A percentile compares a stretch with the other conserved stretches of the same genome.
Evolutionary conservation across 2,797 vertebrate species (phyloP).

Genomic region (Sibirionetta formosa): DNA sequence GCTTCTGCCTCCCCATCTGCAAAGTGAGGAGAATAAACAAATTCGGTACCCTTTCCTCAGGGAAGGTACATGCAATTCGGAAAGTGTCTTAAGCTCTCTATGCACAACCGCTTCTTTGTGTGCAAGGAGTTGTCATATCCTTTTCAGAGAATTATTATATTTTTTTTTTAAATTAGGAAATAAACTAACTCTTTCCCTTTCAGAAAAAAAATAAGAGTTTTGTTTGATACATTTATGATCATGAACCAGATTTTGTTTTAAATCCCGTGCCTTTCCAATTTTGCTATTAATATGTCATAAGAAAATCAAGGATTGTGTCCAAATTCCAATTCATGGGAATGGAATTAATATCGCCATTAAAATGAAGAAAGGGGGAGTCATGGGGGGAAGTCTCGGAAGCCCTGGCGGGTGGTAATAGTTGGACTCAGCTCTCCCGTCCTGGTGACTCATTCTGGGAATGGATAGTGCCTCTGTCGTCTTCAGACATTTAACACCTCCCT

Average conservation of each 20-base stretch:
- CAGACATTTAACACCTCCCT: slow-evolving; percentile 61
- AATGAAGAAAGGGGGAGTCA: slow-evolving; percentile 27
- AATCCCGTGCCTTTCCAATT: slow-evolving; percentile 23
- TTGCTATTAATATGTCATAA: slow-evolving; percentile 65
- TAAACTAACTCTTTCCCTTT: background rate
- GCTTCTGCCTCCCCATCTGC: slow-evolving; percentile 42
- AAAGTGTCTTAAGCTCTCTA: background rate
- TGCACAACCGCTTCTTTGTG: background rate
- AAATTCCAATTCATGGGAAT: slow-evolving; percentile 76
- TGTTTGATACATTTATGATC: background rate
- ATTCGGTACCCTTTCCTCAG: background rate
- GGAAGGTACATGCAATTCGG: background rate
- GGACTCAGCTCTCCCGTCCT: background rate
- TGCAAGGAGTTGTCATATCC: background rate
- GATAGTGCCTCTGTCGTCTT: slow-evolving; percentile 11
- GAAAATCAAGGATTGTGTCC: slow-evolving; percentile 56
- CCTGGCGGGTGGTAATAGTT: slow-evolving; percentile 9
- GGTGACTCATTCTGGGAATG: slow-evolving; percentile 53
- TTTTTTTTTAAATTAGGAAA: background rate
- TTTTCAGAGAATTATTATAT: background rate
- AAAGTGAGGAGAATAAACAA: background rate
- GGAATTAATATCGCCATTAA: slow-evolving; percentile 73
- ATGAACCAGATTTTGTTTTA: background rate
- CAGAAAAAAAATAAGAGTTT: slow-evolving; percentile 26
- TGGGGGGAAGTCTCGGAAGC: slow-evolving; percentile 34